Base-by-base conservation (phyloP, 2,113 vertebrate species). In the Engraulis encrasicolus region DNA sequence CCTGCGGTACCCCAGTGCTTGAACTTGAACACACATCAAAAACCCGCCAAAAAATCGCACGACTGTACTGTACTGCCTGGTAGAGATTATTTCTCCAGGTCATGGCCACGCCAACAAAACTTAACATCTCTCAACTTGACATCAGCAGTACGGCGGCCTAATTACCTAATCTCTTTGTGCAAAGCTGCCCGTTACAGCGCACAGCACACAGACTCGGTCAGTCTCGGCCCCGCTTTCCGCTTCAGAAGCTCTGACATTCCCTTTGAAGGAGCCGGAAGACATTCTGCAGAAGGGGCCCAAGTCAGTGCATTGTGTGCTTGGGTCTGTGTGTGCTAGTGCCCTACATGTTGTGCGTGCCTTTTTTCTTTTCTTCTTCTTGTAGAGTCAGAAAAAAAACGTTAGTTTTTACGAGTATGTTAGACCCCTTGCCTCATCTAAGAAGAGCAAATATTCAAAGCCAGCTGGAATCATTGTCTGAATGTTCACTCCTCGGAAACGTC, bases 11-110 rank as follows among this genome's bases (percentile, higher is more conserved):
- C 37, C 17, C 14, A 83, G 20, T 6, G 2, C 19, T 15, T 36
- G 49, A 52, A 52, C 48, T 14, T 0, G 34, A 37, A 34, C 40
- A 52, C 34, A 36, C 6, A 81, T 38, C 38, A 61, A 54, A n/a
- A 49, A 45, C 58, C 27, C 66, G 5, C 31, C 66, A 54, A 81
- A 54, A 81, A 78, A 74, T 20, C 38, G 61, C 37, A 20, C 84
- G 40, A 2, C 15, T n/a, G n/a, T n/a, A n/a, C n/a, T n/a, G n/a
- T n/a, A n/a, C n/a, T n/a, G n/a, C n/a, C n/a, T n/a, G n/a, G n/a
- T n/a, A n/a, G n/a, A n/a, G n/a, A 11, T 37, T 52, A 48, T 45
- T 37, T 78, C 80, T 27, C 58, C 52, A 48, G 74, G 71, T 85
- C 78, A 61, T 74, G 23, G 77, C 11, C 0, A 61, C 6, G 66